Evolutionary conservation across 2,113 vertebrate species (phyloP), one percentile per base, ranked within the genome.

Genomic region (Sigmodon hispidus): DNA sequence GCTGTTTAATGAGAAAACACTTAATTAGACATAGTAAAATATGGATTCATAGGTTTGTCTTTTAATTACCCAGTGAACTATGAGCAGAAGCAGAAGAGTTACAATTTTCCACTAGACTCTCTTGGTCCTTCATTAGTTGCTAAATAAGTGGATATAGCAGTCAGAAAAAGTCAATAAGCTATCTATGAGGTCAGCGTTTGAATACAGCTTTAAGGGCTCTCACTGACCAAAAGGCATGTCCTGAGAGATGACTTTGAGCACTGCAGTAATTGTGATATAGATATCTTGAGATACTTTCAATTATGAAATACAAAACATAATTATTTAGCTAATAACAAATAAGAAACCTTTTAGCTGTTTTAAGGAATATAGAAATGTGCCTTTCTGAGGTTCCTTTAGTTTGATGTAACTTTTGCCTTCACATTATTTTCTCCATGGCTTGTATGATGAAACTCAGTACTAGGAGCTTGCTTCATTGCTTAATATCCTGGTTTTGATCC

Each of bases 1-100:
- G 24, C 59, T 90, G 43, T n/a, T 89, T 89, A 87, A 69, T 87
- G 73, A 90, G 43, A 70, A 80, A 89, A 72, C 5, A 80, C 7
- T 76, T 1, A 88, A 81, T 36, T 3, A 67, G 48, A 86, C 55
- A 81, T 77, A 67, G 43, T 63, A 94, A 89, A 92, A 90, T 81
- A 55, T 34, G 5, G 45, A 69, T 92, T 87, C 92, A 83, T 50
- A 92, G 19, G 69, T 65, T 70, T 85, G 15, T 22, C 50, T 40
- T 92, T 76, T 83, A 94, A 90, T 95, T 90, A 87, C 31, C 59
- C 36, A 55, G 34, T 92, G 3, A 94, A 55, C 29, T 80, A 70
- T 52, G 55, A 81, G 70, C 36, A 91, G 6, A 29, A 9, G 5
- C 52, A 34, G 29, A 87, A 77, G 45, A 55, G 26, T 16, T 36